These are phyloP conservation scores for Diachasma alloeum DNA, from an alignment of 1,140 invertebrate genomes.

Conservation along the genomic window DNA sequence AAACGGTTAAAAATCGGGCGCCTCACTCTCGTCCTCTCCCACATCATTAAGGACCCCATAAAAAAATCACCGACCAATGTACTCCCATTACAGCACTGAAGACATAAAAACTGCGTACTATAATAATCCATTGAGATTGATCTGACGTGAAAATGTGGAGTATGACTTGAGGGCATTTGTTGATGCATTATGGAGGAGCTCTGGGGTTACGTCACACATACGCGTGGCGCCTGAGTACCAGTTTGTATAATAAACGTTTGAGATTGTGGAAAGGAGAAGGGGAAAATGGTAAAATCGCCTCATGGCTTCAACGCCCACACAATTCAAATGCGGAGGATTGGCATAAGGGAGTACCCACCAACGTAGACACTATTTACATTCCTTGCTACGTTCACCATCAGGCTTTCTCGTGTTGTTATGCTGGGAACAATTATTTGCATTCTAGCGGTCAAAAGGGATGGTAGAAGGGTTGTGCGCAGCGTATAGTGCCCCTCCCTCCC, in stretches of 20 bases:
- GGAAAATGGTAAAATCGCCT: neutral
- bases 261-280: neutral
- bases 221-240: neutral
- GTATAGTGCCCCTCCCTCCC: neutral
- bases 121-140: constrained; percentile 14
- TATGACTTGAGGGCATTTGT: constrained; percentile 15
- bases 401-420: constrained; percentile 32
- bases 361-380: constrained; percentile 58
- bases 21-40: too few relatives aligned
- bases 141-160: constrained; percentile 17
- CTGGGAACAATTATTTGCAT: constrained; percentile 61
- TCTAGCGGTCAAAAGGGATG: constrained; percentile 32
- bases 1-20: too few relatives aligned
- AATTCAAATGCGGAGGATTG: constrained; percentile 4
- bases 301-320: neutral
- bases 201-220: neutral
- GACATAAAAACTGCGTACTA: neutral
- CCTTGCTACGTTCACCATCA: constrained; percentile 48
- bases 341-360: neutral
- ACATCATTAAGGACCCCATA: neutral
- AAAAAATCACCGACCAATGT: neutral
- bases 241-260: constrained; percentile 3
- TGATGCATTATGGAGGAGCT: constrained; percentile 8
- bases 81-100: neutral
- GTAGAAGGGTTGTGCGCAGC: neutral